Evolutionary conservation across 2,888 invertebrate genomes (phyloP).

Genomic region (Drosophila mercatorum): DNA sequence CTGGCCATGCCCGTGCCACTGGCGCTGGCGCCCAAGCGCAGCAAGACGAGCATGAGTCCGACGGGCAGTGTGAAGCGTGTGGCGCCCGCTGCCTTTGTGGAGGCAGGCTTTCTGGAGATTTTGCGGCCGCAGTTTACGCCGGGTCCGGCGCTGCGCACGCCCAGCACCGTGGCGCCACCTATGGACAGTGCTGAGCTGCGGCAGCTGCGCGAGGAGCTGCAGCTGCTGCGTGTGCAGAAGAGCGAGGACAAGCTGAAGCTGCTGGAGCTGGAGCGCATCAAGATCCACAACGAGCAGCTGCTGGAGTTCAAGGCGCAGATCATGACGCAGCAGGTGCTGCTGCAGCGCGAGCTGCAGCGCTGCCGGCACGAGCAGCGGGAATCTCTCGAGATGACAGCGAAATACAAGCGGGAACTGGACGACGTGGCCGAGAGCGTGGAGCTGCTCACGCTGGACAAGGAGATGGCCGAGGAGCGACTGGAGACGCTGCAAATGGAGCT

Average conservation of each 20-base stretch:
- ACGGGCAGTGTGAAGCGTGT: conserved; percentile 87
- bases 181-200: conserved; percentile 60
- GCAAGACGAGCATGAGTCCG: conserved; percentile 82
- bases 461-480: conserved; percentile 98
- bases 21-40: conserved; percentile 75
- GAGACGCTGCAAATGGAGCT: conserved; percentile 93
- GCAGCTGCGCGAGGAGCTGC: conserved; percentile 90
- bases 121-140: conserved; percentile 94
- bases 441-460: conserved; percentile 98
- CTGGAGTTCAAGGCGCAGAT: conserved; percentile 97
- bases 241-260: conserved; percentile 95
- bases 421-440: conserved; percentile 97
- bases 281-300: conserved; percentile 95
- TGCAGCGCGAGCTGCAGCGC: conserved; percentile 94
- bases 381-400: conserved; percentile 92
- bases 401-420: conserved; percentile 95
- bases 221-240: conserved; percentile 93
- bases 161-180: conserved; percentile 67
- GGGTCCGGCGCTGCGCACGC: conserved; percentile 91
- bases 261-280: conserved; percentile 94
- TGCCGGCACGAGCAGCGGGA: conserved; percentile 95
- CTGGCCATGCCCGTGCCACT: conserved; percentile 66
- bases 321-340: conserved; percentile 93
- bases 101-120: conserved; percentile 96
- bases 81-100: conserved; percentile 89